phyloP scores from a whole-genome alignment of 2,113 vertebrate species.

The Prionailurus viverrinus region DNA sequence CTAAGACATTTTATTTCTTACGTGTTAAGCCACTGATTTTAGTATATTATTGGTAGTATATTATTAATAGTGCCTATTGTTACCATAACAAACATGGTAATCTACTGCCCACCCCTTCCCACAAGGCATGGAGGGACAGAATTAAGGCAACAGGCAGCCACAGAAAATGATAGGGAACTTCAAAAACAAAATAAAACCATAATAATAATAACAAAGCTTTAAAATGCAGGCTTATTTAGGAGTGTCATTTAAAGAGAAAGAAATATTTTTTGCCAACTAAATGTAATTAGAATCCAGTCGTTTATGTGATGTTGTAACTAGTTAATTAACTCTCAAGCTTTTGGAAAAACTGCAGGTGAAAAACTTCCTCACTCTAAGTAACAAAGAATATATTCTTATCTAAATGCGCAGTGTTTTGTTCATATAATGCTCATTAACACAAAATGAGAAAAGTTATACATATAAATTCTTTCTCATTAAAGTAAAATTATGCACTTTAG shows the following conservation, averaged over 20 bases:
- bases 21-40: neutral
- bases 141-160: neutral
- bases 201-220: neutral
- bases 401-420: conserved; percentile 38
- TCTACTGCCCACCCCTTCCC: neutral
- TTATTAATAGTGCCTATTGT: neutral
- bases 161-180: neutral
- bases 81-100: neutral
- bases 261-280: neutral
- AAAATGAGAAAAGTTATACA: conserved; percentile 21
- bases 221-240: conserved; percentile 31
- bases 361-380: neutral
- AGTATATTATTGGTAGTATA: neutral
- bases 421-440: neutral
- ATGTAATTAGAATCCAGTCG: neutral
- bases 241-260: neutral
- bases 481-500: conserved; percentile 6
- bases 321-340: conserved; percentile 34
- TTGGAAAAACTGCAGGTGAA: neutral
- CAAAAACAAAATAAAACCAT: neutral
- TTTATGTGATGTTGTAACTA: conserved; percentile 31
- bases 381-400: neutral
- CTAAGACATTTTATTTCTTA: neutral
- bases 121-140: neutral
- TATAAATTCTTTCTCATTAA: conserved; percentile 45